Base-by-base conservation (phyloP, 2,113 vertebrate species). In the Callocephalon fimbriatum region DNA sequence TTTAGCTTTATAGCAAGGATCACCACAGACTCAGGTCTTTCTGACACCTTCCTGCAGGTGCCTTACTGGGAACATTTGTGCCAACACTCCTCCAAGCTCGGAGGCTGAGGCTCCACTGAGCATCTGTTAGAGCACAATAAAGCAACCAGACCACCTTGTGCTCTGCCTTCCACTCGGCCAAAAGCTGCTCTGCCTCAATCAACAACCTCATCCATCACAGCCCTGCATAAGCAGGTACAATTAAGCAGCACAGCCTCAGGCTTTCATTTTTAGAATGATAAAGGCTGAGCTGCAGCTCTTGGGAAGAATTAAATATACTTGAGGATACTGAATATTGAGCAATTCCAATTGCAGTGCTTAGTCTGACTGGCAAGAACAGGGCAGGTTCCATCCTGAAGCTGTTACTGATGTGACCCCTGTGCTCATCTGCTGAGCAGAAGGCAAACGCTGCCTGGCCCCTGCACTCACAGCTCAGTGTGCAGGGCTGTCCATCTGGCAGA, bases 261-360 rank as follows among this genome's bases (percentile, higher is more conserved):
- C 83, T 85, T 44, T 42, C 40, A 15, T 51, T 68, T 76, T 6
- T 67, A 71, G 42, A 15, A n/a, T 12, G 42, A 71, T 44, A 73
- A 70, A 50, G 23, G 66, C 42, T 73, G 47, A 84, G 56, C 87
- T 84, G 94, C 87, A 96, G 87, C 77, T 67, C 82, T 38, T 40
- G 71, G 85, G 81, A 32, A 26, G 56, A 74, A 48, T 59, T 61
- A 78, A 78, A 51, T 3, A 1, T 15, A 89, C 61, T 6, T 17
- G 77, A 81, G 56, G 61, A 63, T 48, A 19, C 51, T 82, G 53
- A 71, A 59, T 25, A 61, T 15, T 5, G 42, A 94, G 27, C 66
- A 42, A 31, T 91, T 88, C 4, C 31, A 68, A 44, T 14, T 25
- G 40, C 83, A 81, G 6, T 7, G 17, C 35, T 87, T 38, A 3